Conservation (phyloP, 2,888 invertebrate genomes). For the Eristalis arbustorum region DNA sequence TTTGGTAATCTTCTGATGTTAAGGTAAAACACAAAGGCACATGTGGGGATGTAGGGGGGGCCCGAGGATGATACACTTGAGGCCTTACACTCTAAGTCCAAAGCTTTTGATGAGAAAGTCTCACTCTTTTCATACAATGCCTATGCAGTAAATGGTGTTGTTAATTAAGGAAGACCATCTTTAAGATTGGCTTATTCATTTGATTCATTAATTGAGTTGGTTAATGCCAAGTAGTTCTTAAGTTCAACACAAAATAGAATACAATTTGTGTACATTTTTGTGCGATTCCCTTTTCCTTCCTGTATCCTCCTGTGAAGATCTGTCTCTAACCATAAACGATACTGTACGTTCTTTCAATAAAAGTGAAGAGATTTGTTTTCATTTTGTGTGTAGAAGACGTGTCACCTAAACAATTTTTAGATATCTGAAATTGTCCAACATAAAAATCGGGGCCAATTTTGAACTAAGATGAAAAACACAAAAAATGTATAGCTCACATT, state of each 20-base stretch:
- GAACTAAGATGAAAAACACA: too few species aligned
- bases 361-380: not conserved
- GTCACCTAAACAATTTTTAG: not conserved
- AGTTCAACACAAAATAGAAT: not conserved
- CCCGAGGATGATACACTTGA: not conserved
- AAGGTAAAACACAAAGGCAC: conserved; percentile 14
- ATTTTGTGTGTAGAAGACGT: not conserved
- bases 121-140: not conserved
- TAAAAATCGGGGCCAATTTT: not conserved
- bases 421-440: not conserved
- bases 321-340: not conserved
- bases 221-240: not conserved
- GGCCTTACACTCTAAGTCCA: not conserved
- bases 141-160: not conserved
- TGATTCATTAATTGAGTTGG: not conserved
- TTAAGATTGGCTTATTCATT: not conserved
- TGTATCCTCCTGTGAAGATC: not conserved
- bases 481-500: too few species aligned
- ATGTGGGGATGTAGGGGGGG: not conserved
- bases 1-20: not conserved
- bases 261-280: not conserved
- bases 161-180: not conserved
- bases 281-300: not conserved
- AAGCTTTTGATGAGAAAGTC: not conserved
- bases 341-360: not conserved